phyloP scores from a whole-genome alignment of 2,113 vertebrate genomes.

The Colossoma macropomum region DNA sequence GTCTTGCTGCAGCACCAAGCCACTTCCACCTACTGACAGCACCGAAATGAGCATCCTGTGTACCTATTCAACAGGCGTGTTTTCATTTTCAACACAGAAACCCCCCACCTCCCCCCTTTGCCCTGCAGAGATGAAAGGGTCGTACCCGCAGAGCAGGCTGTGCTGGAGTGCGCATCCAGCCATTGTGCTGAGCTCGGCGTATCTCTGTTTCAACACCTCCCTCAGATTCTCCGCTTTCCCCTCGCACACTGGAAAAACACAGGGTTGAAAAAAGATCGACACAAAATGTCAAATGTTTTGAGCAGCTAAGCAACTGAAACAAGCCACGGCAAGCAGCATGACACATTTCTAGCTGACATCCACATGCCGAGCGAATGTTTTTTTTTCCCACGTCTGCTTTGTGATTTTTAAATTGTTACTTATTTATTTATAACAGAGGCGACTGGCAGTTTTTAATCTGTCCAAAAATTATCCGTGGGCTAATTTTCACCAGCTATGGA shows the following conservation, averaged over 20 bases:
- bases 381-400: no score
- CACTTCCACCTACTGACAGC: no score
- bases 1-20: no score
- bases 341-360: background rate
- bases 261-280: background rate
- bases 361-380: background rate
- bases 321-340: background rate
- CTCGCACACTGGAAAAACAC: conserved; percentile 17
- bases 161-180: conserved; percentile 20
- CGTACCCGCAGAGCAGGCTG: conserved; percentile 58
- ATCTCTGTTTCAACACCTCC: conserved; percentile 45
- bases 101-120: background rate
- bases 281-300: background rate
- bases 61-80: background rate
- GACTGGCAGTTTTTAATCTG: no score
- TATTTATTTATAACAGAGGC: no score
- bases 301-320: background rate
- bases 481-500: no score
- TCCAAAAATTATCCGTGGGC: no score
- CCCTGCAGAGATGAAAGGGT: conserved; percentile 19
- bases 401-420: background rate
- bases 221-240: conserved; percentile 43
- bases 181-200: background rate
- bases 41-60: no score
- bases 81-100: background rate